Evolutionary conservation across 2,888 invertebrate species (phyloP).

Genomic region (Xylota sylvarum): DNA sequence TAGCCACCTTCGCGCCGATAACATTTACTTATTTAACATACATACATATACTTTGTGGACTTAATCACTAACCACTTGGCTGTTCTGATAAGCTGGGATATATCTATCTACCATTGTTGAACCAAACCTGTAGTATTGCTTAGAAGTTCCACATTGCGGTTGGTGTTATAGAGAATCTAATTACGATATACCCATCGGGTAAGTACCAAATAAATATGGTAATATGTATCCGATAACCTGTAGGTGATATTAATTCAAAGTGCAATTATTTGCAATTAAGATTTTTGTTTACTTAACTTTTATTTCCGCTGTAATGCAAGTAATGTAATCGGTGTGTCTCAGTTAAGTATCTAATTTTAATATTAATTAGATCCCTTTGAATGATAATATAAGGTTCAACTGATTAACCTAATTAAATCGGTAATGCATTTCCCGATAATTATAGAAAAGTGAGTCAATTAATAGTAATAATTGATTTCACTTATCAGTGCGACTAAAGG

Average conservation of each 20-base stretch:
- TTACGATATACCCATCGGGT: neutral
- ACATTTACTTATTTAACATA: neutral
- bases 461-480: neutral
- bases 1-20: neutral
- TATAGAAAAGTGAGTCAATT: neutral
- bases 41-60: neutral
- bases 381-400: neutral
- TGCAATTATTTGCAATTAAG: neutral
- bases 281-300: neutral
- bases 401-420: neutral
- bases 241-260: neutral
- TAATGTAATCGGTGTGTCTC: too few relatives aligned
- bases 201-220: neutral
- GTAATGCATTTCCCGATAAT: neutral
- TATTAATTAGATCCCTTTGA: too few relatives aligned
- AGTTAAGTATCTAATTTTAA: too few relatives aligned
- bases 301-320: too few relatives aligned
- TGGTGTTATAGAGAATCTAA: neutral
- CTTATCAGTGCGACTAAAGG: constrained; percentile 13
- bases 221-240: neutral
- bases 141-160: neutral
- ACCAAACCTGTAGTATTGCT: neutral
- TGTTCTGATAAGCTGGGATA: neutral
- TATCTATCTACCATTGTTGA: neutral
- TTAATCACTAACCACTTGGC: neutral